Percentiles rank a stretch among this genome's conserved stretches.
phyloP scores from a whole-genome alignment of 2,888 invertebrate species.

The Tinea semifulvella region DNA sequence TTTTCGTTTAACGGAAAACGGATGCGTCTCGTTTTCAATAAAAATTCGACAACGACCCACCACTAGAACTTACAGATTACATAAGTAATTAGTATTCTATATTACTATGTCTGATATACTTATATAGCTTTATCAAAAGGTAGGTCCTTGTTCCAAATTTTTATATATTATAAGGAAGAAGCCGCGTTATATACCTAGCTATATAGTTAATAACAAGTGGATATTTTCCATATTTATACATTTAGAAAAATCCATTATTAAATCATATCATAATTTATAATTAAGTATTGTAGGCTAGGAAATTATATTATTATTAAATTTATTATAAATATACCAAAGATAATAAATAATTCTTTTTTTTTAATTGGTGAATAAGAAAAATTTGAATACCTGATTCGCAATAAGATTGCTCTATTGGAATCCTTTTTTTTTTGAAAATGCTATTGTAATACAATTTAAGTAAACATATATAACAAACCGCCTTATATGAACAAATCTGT shows the following conservation, averaged over 20 bases:
- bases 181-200: slow-evolving; percentile 7
- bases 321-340: no score
- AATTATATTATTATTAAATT: no score
- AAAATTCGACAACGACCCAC: no score
- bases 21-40: no score
- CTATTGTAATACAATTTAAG: no score
- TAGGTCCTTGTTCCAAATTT: slow-evolving; percentile 8
- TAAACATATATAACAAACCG: no score
- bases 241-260: background rate
- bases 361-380: background rate
- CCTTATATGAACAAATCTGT: no score
- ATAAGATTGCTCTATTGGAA: slow-evolving; percentile 3
- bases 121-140: slow-evolving; percentile 4
- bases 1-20: no score
- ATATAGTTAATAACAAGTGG: background rate
- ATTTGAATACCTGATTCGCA: slow-evolving; percentile 1
- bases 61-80: no score
- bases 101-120: no score
- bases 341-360: background rate
- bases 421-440: background rate
- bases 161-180: background rate
- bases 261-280: slow-evolving; percentile 6
- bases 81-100: no score
- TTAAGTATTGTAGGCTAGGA: slow-evolving; percentile 2
- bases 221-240: background rate